A percentile compares a stretch with the other conserved stretches of the same genome.
Conservation (phyloP, 2,797 vertebrate species). For the Sebastes wilsoni region DNA sequence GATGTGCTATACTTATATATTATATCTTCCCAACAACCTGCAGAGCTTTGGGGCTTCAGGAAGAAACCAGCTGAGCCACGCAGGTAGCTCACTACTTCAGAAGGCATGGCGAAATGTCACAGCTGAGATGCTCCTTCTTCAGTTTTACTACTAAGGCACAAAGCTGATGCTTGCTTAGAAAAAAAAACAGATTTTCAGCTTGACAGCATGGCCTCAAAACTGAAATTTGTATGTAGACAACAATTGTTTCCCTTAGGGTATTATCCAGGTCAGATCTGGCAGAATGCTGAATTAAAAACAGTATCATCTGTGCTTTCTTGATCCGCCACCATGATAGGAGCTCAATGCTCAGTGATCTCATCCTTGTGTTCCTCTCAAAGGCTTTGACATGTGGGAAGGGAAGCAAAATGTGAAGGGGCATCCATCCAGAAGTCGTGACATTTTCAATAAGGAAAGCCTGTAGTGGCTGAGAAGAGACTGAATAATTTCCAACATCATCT, state of each 20-base stretch:
- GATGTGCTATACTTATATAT: neutral
- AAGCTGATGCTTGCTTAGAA: neutral
- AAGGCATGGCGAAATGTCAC: constrained; percentile 1
- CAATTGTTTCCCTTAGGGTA: neutral
- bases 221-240: neutral
- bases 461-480: neutral
- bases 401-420: constrained; percentile 32
- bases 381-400: constrained; percentile 29
- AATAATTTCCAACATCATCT: constrained; percentile 17
- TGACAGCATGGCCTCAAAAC: neutral
- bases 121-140: neutral
- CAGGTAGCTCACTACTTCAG: constrained; percentile 3
- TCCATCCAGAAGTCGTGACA: constrained; percentile 44
- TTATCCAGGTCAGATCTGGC: neutral
- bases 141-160: neutral
- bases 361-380: constrained; percentile 30
- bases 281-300: constrained; percentile 9
- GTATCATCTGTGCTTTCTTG: neutral
- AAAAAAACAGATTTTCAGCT: neutral
- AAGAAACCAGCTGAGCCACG: constrained; percentile 25
- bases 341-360: constrained; percentile 53
- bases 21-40: neutral
- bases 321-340: neutral
- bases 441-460: constrained; percentile 34
- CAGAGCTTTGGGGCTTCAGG: constrained; percentile 18